These are phyloP conservation scores for Saiga tatarica DNA, from an alignment of 2,113 vertebrate genomes.

Conservation along the genomic window DNA sequence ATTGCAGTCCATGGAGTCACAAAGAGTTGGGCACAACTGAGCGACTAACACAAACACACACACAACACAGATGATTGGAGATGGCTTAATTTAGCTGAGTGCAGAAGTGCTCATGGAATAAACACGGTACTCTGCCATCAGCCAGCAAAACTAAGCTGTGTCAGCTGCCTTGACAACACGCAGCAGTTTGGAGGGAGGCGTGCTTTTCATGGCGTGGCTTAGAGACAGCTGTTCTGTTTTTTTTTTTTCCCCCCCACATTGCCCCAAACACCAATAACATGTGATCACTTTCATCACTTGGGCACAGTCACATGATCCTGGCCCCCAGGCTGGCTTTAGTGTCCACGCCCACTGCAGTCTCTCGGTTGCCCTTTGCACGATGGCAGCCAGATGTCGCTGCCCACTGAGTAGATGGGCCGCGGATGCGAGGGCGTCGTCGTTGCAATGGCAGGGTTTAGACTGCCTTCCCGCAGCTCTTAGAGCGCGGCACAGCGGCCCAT, in stretches of 20 bases:
- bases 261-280: slow-evolving; percentile 71
- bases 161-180: slow-evolving; percentile 24
- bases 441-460: slow-evolving; percentile 91
- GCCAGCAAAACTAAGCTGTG: neutral
- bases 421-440: slow-evolving; percentile 91
- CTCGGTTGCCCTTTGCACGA: slow-evolving; percentile 78
- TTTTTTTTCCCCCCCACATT: slow-evolving; percentile 8
- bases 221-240: neutral
- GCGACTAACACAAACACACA: too few species aligned
- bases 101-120: neutral
- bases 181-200: slow-evolving; percentile 44
- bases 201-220: slow-evolving; percentile 61
- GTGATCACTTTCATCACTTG: slow-evolving; percentile 57
- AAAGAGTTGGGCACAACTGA: too few species aligned
- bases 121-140: neutral
- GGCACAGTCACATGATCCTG: slow-evolving; percentile 57
- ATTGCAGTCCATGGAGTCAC: too few species aligned
- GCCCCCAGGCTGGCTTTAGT: slow-evolving; percentile 54
- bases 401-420: slow-evolving; percentile 89
- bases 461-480: slow-evolving; percentile 90
- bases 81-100: neutral
- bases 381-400: slow-evolving; percentile 72
- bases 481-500: slow-evolving; percentile 88
- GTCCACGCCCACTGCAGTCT: slow-evolving; percentile 75
- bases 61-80: neutral